These are phyloP conservation scores for Colossoma macropomum DNA, from an alignment of 2,113 vertebrate genomes.

Conservation along the genomic window DNA sequence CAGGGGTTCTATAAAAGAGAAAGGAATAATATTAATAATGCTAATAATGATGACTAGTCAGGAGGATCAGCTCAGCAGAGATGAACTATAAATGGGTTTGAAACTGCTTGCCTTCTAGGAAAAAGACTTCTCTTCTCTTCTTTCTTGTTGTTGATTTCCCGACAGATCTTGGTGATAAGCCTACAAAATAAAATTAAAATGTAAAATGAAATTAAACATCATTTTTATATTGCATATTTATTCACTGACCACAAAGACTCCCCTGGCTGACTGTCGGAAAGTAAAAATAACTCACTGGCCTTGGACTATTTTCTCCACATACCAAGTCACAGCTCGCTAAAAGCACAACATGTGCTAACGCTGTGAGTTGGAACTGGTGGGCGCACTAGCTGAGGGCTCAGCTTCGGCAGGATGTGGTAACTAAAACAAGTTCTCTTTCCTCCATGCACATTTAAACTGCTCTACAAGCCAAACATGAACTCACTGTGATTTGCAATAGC, in stretches of 20 bases:
- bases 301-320: not conserved
- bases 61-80: not conserved
- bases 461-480: not conserved
- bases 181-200: slow-evolving; percentile 70
- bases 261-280: not conserved
- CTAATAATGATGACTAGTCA: not conserved
- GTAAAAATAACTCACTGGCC: not conserved
- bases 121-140: slow-evolving; percentile 84
- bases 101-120: slow-evolving; percentile 75
- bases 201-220: not conserved
- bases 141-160: slow-evolving; percentile 88
- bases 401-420: slow-evolving; percentile 60
- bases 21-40: not conserved
- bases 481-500: not conserved
- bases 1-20: slow-evolving; percentile 52
- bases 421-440: not conserved
- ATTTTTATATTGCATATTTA: not conserved
- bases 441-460: slow-evolving; percentile 10
- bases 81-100: not conserved
- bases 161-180: slow-evolving; percentile 86
- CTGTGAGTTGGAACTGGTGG: slow-evolving; percentile 27
- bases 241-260: not conserved
- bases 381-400: not conserved
- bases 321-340: not conserved
- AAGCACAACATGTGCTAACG: slow-evolving; percentile 17